Base-by-base conservation (phyloP, 1,140 invertebrate species). In the Pseudomyrmex dendroicus region DNA sequence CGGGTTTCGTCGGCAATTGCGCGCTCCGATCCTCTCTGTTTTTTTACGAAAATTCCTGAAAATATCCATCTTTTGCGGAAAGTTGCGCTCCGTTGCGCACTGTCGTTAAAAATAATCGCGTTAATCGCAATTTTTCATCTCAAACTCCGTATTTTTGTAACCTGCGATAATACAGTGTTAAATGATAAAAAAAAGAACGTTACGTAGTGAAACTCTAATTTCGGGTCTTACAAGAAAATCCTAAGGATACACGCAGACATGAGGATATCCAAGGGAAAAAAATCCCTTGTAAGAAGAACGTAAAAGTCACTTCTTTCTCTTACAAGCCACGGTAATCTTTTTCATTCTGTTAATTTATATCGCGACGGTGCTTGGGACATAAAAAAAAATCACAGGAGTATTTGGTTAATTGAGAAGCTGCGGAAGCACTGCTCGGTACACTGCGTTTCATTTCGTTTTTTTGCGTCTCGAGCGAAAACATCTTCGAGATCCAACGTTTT, bases 331-430 rank as follows among this genome's bases (percentile, higher is more conserved):
- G 9, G 35, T 70, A 78, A 80, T 72, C 44, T 59, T 50, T 59
- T 80, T 70, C 54, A 70, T 80, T 80, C 54, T 35, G 76, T 80
- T 72, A 80, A 80, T 80, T 59, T n/a, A 25, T 68, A 2, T 10
- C 20, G 54, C 22, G 56, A 59, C n/a, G 52, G n/a, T 78, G 20
- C 52, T 78, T 13, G 25, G 35, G 35, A 35, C 35, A 35, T 20
- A 17, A 54, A 8, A n/a, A 46, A 72, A 15, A 72, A 70, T 48
- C 64, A 48, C 5, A 20, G 76, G 46, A 72, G 44, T 70, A 72
- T 70, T 70, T 70, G 66, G 66, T 80, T 80, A 70, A 72, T 80
- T 72, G 66, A 80, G n/a, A 9, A 80, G 44, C 20, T 25, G 54
- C 52, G 20, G 20, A 68, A 78, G 52, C n/a, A 50, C 13, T 48